These are phyloP conservation scores for Diadegma fenestrale DNA, from an alignment of 2,888 invertebrate species.

Conservation along the genomic window DNA sequence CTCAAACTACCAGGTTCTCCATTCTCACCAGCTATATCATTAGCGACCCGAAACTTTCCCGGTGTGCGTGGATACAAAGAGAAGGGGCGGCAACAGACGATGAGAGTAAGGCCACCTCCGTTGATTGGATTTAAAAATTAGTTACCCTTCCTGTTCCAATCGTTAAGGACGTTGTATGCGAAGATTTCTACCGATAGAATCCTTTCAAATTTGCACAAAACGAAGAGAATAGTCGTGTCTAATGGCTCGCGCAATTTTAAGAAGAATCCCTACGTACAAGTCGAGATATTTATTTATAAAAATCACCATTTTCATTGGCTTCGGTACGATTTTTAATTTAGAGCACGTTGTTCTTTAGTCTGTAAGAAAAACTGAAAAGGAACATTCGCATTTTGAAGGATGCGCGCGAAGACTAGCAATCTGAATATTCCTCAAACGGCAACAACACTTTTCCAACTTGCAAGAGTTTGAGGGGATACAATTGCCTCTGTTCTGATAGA, in stretches of 20 bases:
- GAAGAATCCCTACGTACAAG: no score
- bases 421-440: conserved; percentile 17
- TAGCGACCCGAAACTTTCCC: background rate
- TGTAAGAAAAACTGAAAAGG: no score
- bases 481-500: conserved; percentile 57
- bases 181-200: no score
- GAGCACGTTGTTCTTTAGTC: no score
- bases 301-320: no score
- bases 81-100: background rate
- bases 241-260: no score
- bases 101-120: conserved; percentile 30
- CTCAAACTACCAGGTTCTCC: conserved; percentile 28
- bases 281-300: no score
- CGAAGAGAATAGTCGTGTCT: no score
- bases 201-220: no score
- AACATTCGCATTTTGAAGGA: conserved; percentile 2
- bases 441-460: conserved; percentile 46
- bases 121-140: conserved; percentile 22
- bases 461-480: conserved; percentile 58
- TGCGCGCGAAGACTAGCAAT: no score
- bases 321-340: no score
- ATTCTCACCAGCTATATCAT: conserved; percentile 36
- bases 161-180: no score
- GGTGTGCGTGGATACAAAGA: background rate
- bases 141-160: conserved; percentile 1